phyloP scores from a whole-genome alignment of 2,797 vertebrate species.

The Mallotus villosus region DNA sequence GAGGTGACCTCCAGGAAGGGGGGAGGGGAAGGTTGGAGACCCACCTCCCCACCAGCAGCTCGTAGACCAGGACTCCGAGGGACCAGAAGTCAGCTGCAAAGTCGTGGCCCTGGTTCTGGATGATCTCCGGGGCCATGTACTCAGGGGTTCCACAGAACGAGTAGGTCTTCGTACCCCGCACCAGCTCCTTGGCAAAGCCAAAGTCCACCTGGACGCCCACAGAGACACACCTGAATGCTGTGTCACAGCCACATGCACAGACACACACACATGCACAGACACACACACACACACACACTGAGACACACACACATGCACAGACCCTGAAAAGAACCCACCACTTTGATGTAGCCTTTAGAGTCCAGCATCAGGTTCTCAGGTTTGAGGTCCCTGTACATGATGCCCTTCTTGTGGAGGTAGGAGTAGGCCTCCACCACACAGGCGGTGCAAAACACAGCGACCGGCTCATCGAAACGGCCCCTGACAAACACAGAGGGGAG shows the following conservation, averaged over 20 bases:
- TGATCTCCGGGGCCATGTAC: slow-evolving; percentile 85
- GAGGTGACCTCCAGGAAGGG: too few relatives aligned
- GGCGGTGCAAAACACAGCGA: slow-evolving; percentile 76
- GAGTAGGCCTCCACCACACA: slow-evolving; percentile 84
- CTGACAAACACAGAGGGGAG: slow-evolving; percentile 58
- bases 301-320: not conserved
- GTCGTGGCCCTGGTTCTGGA: slow-evolving; percentile 85
- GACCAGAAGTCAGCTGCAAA: slow-evolving; percentile 85
- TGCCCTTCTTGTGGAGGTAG: slow-evolving; percentile 81
- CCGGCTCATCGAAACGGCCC: slow-evolving; percentile 77
- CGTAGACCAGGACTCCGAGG: slow-evolving; percentile 78
- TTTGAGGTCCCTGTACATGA: slow-evolving; percentile 86
- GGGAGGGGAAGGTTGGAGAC: too few relatives aligned
- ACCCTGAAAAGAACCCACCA: slow-evolving; percentile 60
- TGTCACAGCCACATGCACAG: slow-evolving; percentile 5
- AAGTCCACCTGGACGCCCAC: slow-evolving; percentile 78
- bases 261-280: slow-evolving; percentile 3
- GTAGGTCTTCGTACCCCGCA: slow-evolving; percentile 80
- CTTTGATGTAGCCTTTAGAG: slow-evolving; percentile 76
- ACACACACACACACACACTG: not conserved
- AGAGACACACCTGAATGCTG: not conserved
- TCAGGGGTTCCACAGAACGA: slow-evolving; percentile 85
- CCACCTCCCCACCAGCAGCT: slow-evolving; percentile 80
- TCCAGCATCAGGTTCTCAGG: slow-evolving; percentile 88
- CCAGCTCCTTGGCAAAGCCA: slow-evolving; percentile 82